Evolutionary conservation across 2,113 vertebrate species (phyloP).

Genomic region (Trichomycterus rosablanca): DNA sequence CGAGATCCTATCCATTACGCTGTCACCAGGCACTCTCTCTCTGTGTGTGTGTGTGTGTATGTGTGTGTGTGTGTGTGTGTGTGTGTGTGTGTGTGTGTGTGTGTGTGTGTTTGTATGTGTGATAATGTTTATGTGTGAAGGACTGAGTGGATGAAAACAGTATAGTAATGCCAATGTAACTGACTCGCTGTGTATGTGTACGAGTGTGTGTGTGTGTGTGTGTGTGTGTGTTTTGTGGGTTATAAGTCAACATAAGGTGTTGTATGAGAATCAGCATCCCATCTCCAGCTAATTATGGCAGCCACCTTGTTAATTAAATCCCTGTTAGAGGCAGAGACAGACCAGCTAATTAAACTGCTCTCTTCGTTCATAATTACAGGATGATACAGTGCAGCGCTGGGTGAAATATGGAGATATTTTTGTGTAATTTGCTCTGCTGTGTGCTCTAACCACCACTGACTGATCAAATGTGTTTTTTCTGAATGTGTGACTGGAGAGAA

Average conservation of each 20-base stretch:
- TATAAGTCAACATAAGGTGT: slow-evolving; percentile 45
- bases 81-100: slow-evolving; percentile 22
- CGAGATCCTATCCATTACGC: slow-evolving; percentile 76
- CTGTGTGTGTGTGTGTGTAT: slow-evolving; percentile 32
- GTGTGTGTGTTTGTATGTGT: too few relatives aligned
- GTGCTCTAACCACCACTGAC: slow-evolving; percentile 12
- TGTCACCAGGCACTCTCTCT: slow-evolving; percentile 35
- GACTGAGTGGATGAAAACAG: slow-evolving; percentile 14
- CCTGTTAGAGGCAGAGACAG: slow-evolving; percentile 41
- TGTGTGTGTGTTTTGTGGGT: slow-evolving; percentile 25
- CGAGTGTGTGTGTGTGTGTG: slow-evolving; percentile 14
- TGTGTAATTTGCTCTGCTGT: slow-evolving; percentile 11
- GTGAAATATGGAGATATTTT: slow-evolving; percentile 32
- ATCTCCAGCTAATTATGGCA: slow-evolving; percentile 48
- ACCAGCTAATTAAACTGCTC: slow-evolving; percentile 50
- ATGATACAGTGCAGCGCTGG: slow-evolving; percentile 36
- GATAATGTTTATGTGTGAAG: slow-evolving; percentile 26
- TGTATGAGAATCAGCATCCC: slow-evolving; percentile 38
- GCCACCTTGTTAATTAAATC: slow-evolving; percentile 51
- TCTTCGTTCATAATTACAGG: slow-evolving; percentile 46
- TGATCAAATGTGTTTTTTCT: slow-evolving; percentile 22
- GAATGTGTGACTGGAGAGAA: neutral
- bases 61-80: slow-evolving; percentile 27
- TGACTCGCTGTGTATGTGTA: neutral
- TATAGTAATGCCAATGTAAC: slow-evolving; percentile 16